Evolutionary conservation across 2,113 vertebrate species (phyloP).

Genomic region (Vombatus ursinus): DNA sequence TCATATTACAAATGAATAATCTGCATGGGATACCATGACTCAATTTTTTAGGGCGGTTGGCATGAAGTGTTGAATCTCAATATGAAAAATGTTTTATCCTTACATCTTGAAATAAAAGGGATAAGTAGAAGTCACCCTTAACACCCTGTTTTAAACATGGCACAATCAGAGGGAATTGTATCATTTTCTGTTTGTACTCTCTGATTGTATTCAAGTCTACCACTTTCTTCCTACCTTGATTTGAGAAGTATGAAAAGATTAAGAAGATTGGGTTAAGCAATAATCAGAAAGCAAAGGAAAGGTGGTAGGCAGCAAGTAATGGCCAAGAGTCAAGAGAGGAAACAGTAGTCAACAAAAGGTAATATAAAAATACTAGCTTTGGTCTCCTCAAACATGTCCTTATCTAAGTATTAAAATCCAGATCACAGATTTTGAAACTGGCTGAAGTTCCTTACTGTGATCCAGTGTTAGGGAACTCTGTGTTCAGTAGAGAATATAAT

Average conservation of each 20-base stretch:
- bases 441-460: constrained; percentile 12
- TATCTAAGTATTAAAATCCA: constrained; percentile 63
- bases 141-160: background rate
- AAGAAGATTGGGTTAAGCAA: background rate
- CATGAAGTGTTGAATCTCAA: constrained; percentile 30
- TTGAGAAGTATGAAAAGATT: background rate
- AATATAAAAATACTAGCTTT: constrained; percentile 59
- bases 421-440: constrained; percentile 64
- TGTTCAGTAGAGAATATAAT: constrained; percentile 53
- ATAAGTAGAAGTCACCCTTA: background rate
- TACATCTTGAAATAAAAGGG: background rate
- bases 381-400: constrained; percentile 55
- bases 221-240: background rate
- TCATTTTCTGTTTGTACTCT: background rate
- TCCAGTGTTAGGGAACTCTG: constrained; percentile 69
- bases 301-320: background rate
- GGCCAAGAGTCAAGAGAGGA: constrained; percentile 24
- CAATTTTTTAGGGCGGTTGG: background rate
- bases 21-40: background rate
- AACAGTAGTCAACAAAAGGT: constrained; percentile 57
- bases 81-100: constrained; percentile 8
- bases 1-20: background rate
- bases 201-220: background rate
- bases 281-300: constrained; percentile 7
- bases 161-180: background rate